Base-by-base conservation (phyloP, 2,113 vertebrate species). In the Lepisosteus oculatus region DNA sequence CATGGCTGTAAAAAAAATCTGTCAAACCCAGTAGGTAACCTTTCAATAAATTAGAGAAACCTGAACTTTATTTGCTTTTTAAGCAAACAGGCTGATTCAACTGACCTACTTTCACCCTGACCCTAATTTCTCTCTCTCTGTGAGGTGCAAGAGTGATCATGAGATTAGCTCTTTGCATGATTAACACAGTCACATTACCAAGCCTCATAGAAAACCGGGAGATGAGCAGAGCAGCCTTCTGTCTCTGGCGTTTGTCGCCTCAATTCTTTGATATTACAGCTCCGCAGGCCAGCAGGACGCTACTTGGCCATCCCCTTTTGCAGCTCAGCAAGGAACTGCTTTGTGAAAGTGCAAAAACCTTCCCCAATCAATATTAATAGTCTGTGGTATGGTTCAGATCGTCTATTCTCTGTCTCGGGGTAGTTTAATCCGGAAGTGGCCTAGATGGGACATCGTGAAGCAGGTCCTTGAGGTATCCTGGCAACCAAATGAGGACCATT, bases 71-170 rank as follows among this genome's bases (percentile, higher is more conserved):
- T 71, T 55, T 57, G 43, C 47, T 51, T 51, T 9, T 9, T 51
- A 51, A 51, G 59, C 55, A 15, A 71, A 54, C 54, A 47, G 15
- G 61, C 68, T 65, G 55, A 68, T 70, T 67, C 41, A 70, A 65
- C 45, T 71, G 77, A 71, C 77, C 74, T 76, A 76, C 68, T 73
- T 78, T 71, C 29, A 67, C 51, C 67, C 61, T 54, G 51, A 2
- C n/a, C 67, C n/a, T 6, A 51, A 67, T 73, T 68, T 69, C 15
- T 67, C 45, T 54, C 47, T 54, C 45, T 8, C 45, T 67, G 43
- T 11, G 45, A 8, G 45, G 44, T 45, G 47, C 65, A 47, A 12
- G 47, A 51, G 65, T 67, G 13, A 44, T 67, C 13, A 51, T 8
- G 65, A 14, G 43, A 66, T 43, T 66, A 43, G 65, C 43, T n/a